Percentiles rank a stretch among this genome's conserved stretches.
phyloP scores from a whole-genome alignment of 1,140 invertebrate species.

The Amyelois transitella region DNA sequence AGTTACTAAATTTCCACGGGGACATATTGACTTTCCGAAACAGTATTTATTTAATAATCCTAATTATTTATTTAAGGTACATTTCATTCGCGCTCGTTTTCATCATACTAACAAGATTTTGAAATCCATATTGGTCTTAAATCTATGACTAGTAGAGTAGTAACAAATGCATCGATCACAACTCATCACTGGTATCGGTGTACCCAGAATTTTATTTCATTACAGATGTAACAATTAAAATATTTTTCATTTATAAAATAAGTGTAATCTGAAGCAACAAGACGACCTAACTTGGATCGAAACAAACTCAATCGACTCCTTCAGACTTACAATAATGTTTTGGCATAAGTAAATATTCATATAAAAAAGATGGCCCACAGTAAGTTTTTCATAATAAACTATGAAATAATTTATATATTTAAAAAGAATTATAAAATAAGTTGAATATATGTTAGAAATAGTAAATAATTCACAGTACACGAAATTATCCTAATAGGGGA shows the following conservation, averaged over 20 bases:
- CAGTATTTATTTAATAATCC: slow-evolving; percentile 3
- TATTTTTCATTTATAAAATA: background rate
- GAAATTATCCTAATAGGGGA: slow-evolving; percentile 44
- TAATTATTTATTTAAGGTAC: slow-evolving; percentile 38
- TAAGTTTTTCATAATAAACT: slow-evolving; percentile 35
- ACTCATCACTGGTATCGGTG: slow-evolving; percentile 13
- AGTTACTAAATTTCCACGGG: slow-evolving; percentile 2
- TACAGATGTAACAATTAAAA: background rate
- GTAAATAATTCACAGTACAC: slow-evolving; percentile 33
- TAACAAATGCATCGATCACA: slow-evolving; percentile 22
- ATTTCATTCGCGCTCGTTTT: slow-evolving; percentile 39
- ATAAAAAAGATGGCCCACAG: slow-evolving; percentile 33
- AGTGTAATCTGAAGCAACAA: background rate
- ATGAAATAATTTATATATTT: slow-evolving; percentile 10
- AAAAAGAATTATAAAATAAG: slow-evolving; percentile 37
- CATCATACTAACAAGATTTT: slow-evolving; percentile 1
- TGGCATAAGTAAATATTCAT: slow-evolving; percentile 30
- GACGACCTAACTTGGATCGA: background rate
- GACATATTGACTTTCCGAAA: background rate
- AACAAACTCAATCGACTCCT: background rate
- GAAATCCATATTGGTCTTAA: slow-evolving; percentile 9
- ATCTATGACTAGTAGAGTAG: slow-evolving; percentile 13
- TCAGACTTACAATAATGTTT: slow-evolving; percentile 25
- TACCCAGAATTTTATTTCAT: slow-evolving; percentile 9
- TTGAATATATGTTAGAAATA: slow-evolving; percentile 42